Evolutionary conservation across 2,888 invertebrate genomes (phyloP).

Genomic region (Dynastes tityus): DNA sequence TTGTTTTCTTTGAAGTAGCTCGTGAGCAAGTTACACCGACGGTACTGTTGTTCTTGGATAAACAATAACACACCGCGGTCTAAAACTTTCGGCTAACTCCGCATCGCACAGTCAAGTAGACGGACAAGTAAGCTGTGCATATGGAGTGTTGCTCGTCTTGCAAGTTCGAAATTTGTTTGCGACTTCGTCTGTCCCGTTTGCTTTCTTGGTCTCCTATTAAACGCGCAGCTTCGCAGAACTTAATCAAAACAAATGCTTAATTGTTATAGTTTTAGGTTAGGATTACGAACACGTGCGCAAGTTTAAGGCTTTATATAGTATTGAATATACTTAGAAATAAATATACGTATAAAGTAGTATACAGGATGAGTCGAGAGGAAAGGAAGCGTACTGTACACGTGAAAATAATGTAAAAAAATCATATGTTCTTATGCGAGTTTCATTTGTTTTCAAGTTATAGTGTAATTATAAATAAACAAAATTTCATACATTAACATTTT

Average conservation of each 20-base stretch:
- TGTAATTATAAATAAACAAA: no score
- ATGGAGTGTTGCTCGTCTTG: slow-evolving; percentile 24
- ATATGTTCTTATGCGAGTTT: no score
- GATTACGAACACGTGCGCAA: slow-evolving; percentile 7
- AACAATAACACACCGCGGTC: slow-evolving; percentile 59
- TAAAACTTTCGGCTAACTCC: slow-evolving; percentile 53
- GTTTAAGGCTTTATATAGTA: not conserved
- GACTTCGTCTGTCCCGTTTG: not conserved
- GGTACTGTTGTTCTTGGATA: slow-evolving; percentile 60
- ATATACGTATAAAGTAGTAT: no score
- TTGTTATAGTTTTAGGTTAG: slow-evolving; percentile 3
- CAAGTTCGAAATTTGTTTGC: slow-evolving; percentile 17
- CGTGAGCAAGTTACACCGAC: slow-evolving; percentile 54
- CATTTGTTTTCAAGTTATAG: no score
- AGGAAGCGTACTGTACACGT: no score
- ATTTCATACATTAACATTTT: no score
- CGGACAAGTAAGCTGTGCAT: not conserved
- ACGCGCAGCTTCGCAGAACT: not conserved
- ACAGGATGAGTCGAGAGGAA: no score
- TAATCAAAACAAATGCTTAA: slow-evolving; percentile 39
- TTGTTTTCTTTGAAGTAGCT: slow-evolving; percentile 46
- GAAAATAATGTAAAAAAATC: no score
- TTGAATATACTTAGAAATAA: not conserved
- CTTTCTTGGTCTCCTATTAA: not conserved
- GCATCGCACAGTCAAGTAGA: not conserved